phyloP scores from a whole-genome alignment of 1,140 invertebrate genomes.

The Caerostris extrusa region DNA sequence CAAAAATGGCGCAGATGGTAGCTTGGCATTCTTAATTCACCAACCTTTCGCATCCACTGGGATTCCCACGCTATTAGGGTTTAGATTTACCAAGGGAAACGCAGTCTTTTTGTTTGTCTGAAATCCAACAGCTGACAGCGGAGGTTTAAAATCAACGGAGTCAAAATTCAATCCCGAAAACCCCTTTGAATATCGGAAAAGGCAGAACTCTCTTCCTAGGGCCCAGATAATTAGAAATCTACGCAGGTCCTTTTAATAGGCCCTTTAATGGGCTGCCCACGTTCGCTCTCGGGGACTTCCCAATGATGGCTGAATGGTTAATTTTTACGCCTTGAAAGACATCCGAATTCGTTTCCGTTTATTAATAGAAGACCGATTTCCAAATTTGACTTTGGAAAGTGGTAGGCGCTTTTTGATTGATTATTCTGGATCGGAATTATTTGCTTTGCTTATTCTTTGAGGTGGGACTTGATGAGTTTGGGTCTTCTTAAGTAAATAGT shows the following conservation, averaged over 20 bases:
- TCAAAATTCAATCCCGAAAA: constrained; percentile 38
- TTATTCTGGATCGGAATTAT: neutral
- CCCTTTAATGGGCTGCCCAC: neutral
- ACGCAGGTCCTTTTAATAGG: neutral
- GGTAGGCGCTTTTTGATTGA: neutral
- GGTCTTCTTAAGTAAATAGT: no score
- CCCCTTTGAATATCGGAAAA: constrained; percentile 33
- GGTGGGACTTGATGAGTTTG: no score
- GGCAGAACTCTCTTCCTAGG: neutral
- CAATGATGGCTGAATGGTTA: constrained; percentile 10
- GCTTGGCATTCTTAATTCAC: neutral
- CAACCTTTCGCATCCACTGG: neutral
- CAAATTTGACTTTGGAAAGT: neutral
- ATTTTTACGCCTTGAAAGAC: constrained; percentile 22
- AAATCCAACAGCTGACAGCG: neutral
- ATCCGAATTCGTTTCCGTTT: constrained; percentile 20
- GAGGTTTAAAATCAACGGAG: constrained; percentile 45
- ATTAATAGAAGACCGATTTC: neutral
- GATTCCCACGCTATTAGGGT: constrained; percentile 22
- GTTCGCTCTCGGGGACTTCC: neutral
- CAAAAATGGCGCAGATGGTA: neutral
- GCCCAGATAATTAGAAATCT: constrained; percentile 20
- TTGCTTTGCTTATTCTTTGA: neutral
- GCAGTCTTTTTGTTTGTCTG: constrained; percentile 1
- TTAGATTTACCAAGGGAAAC: neutral